Evolutionary conservation across 2,113 vertebrate species (phyloP), one percentile per base, ranked within the genome.

Genomic region (Centropus bengalensis): DNA sequence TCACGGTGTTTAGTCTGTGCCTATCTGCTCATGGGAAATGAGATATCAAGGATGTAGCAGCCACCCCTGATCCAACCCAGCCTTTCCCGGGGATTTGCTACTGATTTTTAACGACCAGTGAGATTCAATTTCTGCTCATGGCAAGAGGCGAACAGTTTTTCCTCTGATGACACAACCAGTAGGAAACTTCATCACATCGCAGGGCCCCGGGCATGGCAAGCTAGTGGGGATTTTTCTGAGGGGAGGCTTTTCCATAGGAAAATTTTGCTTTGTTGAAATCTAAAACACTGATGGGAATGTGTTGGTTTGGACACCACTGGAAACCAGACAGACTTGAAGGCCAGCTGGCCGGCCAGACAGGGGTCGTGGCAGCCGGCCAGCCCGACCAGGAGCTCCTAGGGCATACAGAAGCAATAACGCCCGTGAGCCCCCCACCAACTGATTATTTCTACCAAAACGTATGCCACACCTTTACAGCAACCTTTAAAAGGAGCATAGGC

Each of bases 241-340:
- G n/a, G 71, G 63, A 93, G 64, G 16, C 22, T 90, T 79, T 83
- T 93, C 82, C 68, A 80, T 17, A 67, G 52, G 60, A 95, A 94
- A 93, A 91, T 58, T 73, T 5, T 93, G 68, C 75, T 88, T 56
- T 88, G 58, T 36, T 86, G 64, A 91, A 95, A 94, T 86, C 64
- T 86, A 60, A 90, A 93, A 86, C 62, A 90, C 64, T 93, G 85
- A 78, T 14, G 66, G 63, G 51, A 89, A 92, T 66, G 52, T 71
- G 74, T 54, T 81, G 79, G 86, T 88, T 81, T 86, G 70, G 89
- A 83, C 26, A 70, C 12, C 26, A 24, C 62, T 86, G 64, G 88
- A 95, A 94, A 77, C 14, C 30, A 70, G 30, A 68, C 33, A 0
- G n/a, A 47, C 1, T 6, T 24, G 32, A 82, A 75, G 55, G 71